phyloP scores from a whole-genome alignment of 2,888 invertebrate species.

The Erpobdella octoculata region DNA sequence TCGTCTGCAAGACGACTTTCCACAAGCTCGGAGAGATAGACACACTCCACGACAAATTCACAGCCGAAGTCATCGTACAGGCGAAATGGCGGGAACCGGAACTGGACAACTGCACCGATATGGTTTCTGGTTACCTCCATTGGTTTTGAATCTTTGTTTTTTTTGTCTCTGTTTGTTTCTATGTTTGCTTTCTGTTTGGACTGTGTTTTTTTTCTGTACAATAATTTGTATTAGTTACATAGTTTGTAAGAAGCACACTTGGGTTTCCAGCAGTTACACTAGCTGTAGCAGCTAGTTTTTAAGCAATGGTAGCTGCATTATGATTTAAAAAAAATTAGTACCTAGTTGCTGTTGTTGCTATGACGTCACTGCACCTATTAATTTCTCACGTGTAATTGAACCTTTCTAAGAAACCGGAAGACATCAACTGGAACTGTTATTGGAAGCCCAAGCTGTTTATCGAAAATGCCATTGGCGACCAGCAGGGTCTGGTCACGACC shows the following conservation, averaged over 20 bases:
- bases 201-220: conserved; percentile 9
- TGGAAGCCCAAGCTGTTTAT: conserved; percentile 37
- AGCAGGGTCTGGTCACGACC: conserved; percentile 23
- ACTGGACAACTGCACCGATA: neutral
- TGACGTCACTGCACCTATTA: too few relatives aligned
- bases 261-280: too few relatives aligned
- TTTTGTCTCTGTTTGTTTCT: conserved; percentile 15
- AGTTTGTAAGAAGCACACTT: too few relatives aligned
- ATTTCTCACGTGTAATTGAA: too few relatives aligned
- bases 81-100: conserved; percentile 13
- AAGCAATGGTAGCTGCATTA: too few relatives aligned
- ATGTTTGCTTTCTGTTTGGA: neutral
- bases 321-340: too few relatives aligned
- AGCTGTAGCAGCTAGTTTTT: too few relatives aligned
- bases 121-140: too few relatives aligned
- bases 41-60: conserved; percentile 6
- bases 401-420: conserved; percentile 24
- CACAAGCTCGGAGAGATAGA: conserved; percentile 12
- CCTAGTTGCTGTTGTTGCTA: too few relatives aligned
- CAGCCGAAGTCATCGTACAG: neutral
- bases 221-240: too few relatives aligned
- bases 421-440: conserved; percentile 29
- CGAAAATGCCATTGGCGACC: conserved; percentile 37
- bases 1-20: neutral
- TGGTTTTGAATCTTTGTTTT: too few relatives aligned